Evolutionary conservation across 2,797 vertebrate genomes (phyloP).

Genomic region (Antennarius maculatus): DNA sequence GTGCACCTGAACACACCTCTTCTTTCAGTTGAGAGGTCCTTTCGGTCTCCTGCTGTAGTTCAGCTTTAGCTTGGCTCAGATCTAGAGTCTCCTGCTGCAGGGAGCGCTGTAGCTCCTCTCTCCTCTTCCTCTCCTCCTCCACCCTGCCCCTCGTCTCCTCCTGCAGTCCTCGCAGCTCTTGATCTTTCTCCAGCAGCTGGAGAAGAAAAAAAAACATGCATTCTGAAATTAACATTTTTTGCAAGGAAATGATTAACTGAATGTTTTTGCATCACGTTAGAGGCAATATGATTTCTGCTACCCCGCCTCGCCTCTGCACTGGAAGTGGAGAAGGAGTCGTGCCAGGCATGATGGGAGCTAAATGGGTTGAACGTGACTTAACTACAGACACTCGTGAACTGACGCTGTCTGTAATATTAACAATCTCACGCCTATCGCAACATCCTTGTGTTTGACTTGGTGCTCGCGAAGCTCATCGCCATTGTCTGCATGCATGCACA

Average conservation of each 20-base stretch:
- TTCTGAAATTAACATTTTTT: neutral
- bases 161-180: conserved; percentile 75
- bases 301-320: conserved; percentile 11
- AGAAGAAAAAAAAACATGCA: neutral
- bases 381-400: conserved; percentile 5
- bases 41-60: conserved; percentile 77
- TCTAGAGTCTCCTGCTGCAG: conserved; percentile 81
- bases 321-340: conserved; percentile 14
- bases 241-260: neutral
- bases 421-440: neutral
- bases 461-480: conserved; percentile 21
- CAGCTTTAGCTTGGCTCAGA: conserved; percentile 77
- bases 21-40: conserved; percentile 78
- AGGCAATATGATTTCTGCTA: conserved; percentile 21
- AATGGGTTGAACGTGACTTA: conserved; percentile 7
- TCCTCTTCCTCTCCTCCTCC: conserved; percentile 41
- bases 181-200: conserved; percentile 76
- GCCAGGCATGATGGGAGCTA: no score
- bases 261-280: conserved; percentile 12
- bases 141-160: conserved; percentile 67
- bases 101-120: conserved; percentile 64
- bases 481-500: conserved; percentile 4
- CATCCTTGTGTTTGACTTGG: conserved; percentile 6
- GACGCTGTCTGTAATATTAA: conserved; percentile 5
- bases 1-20: conserved; percentile 74